A percentile compares a stretch with the other conserved stretches of the same genome.
These are phyloP conservation scores for Orussus abietinus DNA, from an alignment of 1,140 invertebrate species.

Conservation along the genomic window DNA sequence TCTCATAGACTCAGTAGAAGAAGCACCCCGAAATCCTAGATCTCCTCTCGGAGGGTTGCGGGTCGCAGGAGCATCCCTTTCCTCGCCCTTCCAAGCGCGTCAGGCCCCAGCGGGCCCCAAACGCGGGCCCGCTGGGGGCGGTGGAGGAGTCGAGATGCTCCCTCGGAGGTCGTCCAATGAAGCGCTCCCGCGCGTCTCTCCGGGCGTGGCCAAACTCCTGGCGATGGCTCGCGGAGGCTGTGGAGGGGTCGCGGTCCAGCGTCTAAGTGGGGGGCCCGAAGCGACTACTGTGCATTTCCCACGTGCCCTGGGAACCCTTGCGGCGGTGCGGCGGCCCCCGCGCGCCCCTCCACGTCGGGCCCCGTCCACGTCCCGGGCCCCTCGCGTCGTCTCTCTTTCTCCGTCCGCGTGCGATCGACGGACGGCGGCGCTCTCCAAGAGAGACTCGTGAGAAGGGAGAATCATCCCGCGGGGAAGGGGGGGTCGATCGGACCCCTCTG, in stretches of 20 bases:
- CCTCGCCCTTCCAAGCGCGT: too few species aligned
- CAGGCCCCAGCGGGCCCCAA: too few species aligned
- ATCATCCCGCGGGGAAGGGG: too few species aligned
- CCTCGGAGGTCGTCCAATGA: slow-evolving; percentile 30
- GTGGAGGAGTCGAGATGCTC: slow-evolving; percentile 38
- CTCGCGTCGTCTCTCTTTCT: slow-evolving; percentile 4
- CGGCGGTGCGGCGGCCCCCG: slow-evolving; percentile 48
- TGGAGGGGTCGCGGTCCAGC: slow-evolving; percentile 15
- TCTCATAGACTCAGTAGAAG: too few species aligned
- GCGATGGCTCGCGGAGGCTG: slow-evolving; percentile 28
- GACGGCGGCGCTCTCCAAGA: too few species aligned
- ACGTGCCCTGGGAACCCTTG: slow-evolving; percentile 56
- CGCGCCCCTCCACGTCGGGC: slow-evolving; percentile 18
- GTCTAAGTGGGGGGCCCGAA: slow-evolving; percentile 39
- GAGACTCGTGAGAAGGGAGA: too few species aligned
- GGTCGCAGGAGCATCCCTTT: too few species aligned
- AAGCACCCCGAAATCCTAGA: too few species aligned
- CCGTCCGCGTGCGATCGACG: too few species aligned
- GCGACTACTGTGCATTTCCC: slow-evolving; percentile 55
- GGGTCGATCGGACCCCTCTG: too few species aligned
- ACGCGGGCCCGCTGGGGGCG: slow-evolving; percentile 18
- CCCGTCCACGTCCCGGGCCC: slow-evolving; percentile 11
- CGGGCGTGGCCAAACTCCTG: slow-evolving; percentile 34
- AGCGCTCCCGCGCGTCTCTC: slow-evolving; percentile 31
- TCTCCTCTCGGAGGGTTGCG: too few species aligned